Conservation (phyloP, 2,797 vertebrate genomes). For the Phaenicophaeus curvirostris region DNA sequence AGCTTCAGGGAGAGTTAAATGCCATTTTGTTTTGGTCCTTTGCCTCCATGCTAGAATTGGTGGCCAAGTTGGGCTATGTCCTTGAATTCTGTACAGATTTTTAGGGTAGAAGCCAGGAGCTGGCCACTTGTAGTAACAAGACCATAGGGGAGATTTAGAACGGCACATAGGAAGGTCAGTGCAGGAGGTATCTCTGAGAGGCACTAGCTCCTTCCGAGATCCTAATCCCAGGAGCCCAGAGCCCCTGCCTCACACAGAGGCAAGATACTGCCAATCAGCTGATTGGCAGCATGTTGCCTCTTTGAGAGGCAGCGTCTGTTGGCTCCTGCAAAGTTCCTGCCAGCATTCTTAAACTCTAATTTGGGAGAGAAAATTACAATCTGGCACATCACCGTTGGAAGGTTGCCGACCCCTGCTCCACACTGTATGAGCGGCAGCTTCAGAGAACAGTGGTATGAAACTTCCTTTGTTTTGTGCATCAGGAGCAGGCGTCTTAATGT, state of each 20-base stretch:
- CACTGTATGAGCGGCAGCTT: background rate
- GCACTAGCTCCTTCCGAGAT: background rate
- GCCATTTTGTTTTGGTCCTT: background rate
- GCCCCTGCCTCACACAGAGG: conserved; percentile 55
- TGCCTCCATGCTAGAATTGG: background rate
- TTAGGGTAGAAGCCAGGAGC: background rate
- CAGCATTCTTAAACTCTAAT: conserved; percentile 74
- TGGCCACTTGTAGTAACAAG: background rate
- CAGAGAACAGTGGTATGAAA: background rate
- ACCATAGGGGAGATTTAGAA: background rate
- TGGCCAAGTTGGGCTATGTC: background rate
- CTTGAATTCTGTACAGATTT: background rate
- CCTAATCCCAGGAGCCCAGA: background rate
- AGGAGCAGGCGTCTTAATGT: background rate
- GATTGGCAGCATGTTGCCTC: conserved; percentile 68
- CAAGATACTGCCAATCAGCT: conserved; percentile 68
- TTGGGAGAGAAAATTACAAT: conserved; percentile 71
- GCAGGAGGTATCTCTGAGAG: background rate
- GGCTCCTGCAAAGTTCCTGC: conserved; percentile 69
- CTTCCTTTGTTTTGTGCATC: background rate
- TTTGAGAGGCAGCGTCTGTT: conserved; percentile 70
- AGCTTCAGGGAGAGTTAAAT: background rate
- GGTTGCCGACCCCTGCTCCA: conserved; percentile 69
- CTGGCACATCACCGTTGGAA: conserved; percentile 67
- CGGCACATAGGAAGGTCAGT: background rate